These are phyloP conservation scores for Lipotes vexillifer DNA, from an alignment of 2,113 vertebrate species.

Conservation along the genomic window DNA sequence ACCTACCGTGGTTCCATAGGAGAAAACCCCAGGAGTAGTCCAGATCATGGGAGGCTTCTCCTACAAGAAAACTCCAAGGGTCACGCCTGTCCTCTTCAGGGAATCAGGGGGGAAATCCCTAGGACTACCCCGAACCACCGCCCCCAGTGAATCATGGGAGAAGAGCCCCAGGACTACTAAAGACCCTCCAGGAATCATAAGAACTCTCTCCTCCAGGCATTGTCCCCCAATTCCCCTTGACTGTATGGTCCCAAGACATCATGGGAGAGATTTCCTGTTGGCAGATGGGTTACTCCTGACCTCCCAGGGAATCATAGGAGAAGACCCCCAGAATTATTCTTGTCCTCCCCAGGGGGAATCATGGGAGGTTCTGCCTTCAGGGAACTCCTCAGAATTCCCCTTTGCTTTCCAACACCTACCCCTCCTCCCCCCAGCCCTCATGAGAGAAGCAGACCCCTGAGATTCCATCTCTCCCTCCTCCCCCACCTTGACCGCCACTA, in stretches of 20 bases:
- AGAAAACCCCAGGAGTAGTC: not conserved
- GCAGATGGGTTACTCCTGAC: not conserved
- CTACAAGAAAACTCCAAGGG: not conserved
- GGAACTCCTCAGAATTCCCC: not conserved
- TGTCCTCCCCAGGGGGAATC: not conserved
- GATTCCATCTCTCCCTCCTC: not conserved
- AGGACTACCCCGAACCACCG: not conserved
- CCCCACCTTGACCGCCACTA: not conserved
- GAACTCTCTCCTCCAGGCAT: not conserved
- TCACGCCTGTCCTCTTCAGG: not conserved
- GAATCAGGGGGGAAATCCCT: not conserved
- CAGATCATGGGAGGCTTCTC: not conserved
- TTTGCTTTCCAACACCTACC: rapidly evolving
- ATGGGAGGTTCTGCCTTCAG: not conserved
- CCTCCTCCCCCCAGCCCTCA: not conserved
- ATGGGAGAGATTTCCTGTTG: not conserved
- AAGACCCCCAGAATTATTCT: not conserved
- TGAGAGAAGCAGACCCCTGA: not conserved
- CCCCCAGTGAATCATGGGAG: not conserved
- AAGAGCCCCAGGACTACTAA: not conserved
- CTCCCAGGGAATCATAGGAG: not conserved
- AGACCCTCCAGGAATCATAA: not conserved
- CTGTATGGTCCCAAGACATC: not conserved
- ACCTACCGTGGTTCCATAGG: not conserved
- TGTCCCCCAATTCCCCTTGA: not conserved